Evolutionary conservation across 2,113 vertebrate species (phyloP).

Genomic region (Mugil cephalus): DNA sequence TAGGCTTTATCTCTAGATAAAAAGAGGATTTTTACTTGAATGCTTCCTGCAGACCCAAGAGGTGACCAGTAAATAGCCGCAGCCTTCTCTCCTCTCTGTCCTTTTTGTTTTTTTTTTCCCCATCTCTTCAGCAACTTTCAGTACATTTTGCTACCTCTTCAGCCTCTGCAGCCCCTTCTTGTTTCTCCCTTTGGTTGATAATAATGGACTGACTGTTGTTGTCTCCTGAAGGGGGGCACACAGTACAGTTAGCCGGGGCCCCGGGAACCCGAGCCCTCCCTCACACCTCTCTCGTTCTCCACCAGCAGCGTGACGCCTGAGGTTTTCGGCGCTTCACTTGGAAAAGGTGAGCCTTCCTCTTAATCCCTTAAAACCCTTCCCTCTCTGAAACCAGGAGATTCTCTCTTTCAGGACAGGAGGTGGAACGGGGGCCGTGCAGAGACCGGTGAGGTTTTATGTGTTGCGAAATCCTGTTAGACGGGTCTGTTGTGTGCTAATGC

Average conservation of each 20-base stretch:
- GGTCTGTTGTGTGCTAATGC: background rate
- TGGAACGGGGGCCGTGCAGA: background rate
- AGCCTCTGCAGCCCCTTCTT: constrained; percentile 64
- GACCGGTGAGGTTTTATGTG: constrained; percentile 7
- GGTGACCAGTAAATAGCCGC: constrained; percentile 12
- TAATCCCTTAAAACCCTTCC: constrained; percentile 35
- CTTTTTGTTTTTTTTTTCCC: constrained; percentile 48
- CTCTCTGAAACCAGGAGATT: constrained; percentile 46
- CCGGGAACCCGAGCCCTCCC: constrained; percentile 69
- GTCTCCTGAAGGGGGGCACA: constrained; percentile 83
- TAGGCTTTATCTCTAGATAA: constrained; percentile 19
- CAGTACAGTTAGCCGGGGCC: constrained; percentile 76
- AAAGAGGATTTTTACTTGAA: background rate
- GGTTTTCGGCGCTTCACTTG: constrained; percentile 29
- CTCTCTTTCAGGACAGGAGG: constrained; percentile 61
- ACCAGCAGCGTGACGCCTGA: constrained; percentile 34
- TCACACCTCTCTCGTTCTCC: constrained; percentile 61
- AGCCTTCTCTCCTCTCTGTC: constrained; percentile 54
- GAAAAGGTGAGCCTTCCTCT: constrained; percentile 77
- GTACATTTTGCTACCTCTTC: constrained; percentile 62
- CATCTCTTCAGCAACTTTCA: constrained; percentile 61
- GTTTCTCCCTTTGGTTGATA: constrained; percentile 68
- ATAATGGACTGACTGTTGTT: constrained; percentile 81
- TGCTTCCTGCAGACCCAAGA: background rate
- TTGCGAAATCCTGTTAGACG: no score